A percentile compares a stretch with the other conserved stretches of the same genome.
These are phyloP conservation scores for Eulemur rufifrons DNA, from an alignment of 2,113 vertebrate genomes.

Conservation along the genomic window DNA sequence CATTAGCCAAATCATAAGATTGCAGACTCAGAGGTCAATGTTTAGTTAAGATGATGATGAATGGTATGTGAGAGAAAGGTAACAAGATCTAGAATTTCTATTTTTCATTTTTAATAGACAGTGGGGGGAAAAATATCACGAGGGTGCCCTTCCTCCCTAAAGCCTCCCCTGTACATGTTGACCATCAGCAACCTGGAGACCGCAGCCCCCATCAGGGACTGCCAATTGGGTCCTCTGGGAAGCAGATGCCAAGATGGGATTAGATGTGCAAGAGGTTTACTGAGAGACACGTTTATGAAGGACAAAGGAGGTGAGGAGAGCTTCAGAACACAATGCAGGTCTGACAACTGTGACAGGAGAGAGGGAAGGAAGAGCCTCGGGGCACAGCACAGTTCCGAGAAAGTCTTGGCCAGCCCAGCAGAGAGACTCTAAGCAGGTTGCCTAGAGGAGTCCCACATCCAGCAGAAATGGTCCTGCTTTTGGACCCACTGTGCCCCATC, in stretches of 20 bases:
- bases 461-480: background rate
- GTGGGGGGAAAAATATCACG: background rate
- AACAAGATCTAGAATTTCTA: background rate
- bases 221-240: background rate
- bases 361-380: background rate
- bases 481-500: background rate
- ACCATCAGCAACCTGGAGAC: fast-evolving
- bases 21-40: background rate
- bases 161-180: background rate
- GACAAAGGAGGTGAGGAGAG: background rate
- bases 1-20: background rate
- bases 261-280: background rate
- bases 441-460: background rate
- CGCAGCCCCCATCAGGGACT: background rate
- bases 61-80: background rate
- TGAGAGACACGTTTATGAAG: background rate
- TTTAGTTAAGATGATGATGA: background rate
- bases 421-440: background rate
- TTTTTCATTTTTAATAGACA: background rate
- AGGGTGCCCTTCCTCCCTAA: background rate
- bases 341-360: background rate
- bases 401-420: background rate
- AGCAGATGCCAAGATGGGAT: background rate
- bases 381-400: background rate
- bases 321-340: background rate